These are phyloP conservation scores for Crotalus adamanteus DNA, from an alignment of 2,797 vertebrate genomes.

Conservation along the genomic window DNA sequence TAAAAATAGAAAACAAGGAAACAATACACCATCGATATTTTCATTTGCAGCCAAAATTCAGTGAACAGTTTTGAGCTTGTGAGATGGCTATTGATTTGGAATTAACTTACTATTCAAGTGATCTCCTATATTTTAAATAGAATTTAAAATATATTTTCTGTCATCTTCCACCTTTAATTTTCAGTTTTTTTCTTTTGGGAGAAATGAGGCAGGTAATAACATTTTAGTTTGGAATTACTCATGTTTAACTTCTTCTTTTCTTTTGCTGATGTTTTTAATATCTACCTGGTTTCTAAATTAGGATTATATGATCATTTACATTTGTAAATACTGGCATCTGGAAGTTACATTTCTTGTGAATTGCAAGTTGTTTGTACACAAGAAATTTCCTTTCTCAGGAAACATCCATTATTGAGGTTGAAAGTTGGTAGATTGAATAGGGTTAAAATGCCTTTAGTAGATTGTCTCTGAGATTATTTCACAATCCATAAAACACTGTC, in stretches of 20 bases:
- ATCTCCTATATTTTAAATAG: neutral
- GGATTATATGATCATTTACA: neutral
- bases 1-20: slow-evolving; percentile 46
- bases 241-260: neutral
- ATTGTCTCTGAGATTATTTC: slow-evolving; percentile 4
- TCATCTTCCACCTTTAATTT: neutral
- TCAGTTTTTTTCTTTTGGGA: neutral
- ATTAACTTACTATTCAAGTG: neutral
- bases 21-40: neutral
- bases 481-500: slow-evolving; percentile 37
- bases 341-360: neutral
- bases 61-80: neutral
- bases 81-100: neutral
- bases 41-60: neutral
- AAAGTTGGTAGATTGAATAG: slow-evolving; percentile 2
- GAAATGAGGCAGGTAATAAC: neutral
- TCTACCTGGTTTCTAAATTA: neutral
- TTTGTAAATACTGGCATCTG: neutral
- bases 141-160: neutral
- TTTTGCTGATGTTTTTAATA: neutral
- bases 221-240: neutral
- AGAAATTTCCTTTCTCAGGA: neutral
- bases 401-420: neutral
- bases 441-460: neutral
- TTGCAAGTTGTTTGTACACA: neutral